Base-by-base conservation (phyloP, 1,140 invertebrate species). In the Penaeus vannamei region DNA sequence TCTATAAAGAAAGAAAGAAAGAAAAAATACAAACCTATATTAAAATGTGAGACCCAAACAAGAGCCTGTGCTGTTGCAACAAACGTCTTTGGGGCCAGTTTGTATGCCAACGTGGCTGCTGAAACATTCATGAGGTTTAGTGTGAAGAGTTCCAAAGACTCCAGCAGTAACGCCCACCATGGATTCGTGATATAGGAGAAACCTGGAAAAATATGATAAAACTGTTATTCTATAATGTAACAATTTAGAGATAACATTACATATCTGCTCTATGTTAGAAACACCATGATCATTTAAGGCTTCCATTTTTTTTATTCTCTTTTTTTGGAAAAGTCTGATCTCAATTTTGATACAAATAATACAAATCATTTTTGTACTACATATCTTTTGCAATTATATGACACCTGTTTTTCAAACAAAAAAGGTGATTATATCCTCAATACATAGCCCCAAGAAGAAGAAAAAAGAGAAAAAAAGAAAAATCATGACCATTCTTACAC, bases 41-140 rank as follows among this genome's bases (percentile, higher is more conserved):
- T 96, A 92, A 97, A 97, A 93, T 97, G 96, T 61, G 96, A 95
- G 89, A 97, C 95, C 46, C 97, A 96, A 10, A 96, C 95, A 85
- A 97, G 92, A 26, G 96, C 96, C 93, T 98, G 97, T 59, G 96
- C 96, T 29, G 96, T 97, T 46, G 96, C 95, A 0, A 96, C 96
- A 90, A 97, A 95, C 92, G 96, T 96, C 72, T 95, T 93, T 5
- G 97, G 97, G 89, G 97, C 95, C 2, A 97, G 94, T 91, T 97
- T 96, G 76, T 96, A 94, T 92, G 97, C 95, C 92, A 97, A 97
- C 0, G 97, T 94, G 77, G 97, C 95, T 1, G 96, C 95, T 26
- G 97, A 96, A 32, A 97, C 95, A 95, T 96, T 97, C 94, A 97
- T 95, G 23, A 98, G 93, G 85, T 96, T 96, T 90, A 97, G 94